Evolutionary conservation across 1,140 invertebrate genomes (phyloP).

Genomic region (Phenacoccus solenopsis): DNA sequence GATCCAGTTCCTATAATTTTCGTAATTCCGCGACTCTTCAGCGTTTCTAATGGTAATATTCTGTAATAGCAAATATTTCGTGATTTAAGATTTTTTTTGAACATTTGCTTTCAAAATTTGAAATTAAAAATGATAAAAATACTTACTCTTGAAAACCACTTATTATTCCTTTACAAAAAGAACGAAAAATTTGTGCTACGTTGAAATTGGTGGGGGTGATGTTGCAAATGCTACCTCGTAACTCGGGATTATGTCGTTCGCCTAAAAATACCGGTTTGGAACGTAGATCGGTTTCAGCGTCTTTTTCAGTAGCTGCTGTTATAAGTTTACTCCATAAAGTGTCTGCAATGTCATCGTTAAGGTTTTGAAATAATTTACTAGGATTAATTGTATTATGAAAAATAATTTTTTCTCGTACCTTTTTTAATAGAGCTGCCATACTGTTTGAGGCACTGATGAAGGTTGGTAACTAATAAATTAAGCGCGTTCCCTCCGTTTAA

Average conservation of each 20-base stretch:
- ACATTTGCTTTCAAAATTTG: too few species aligned
- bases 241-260: slow-evolving; percentile 58
- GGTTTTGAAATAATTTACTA: background rate
- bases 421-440: slow-evolving; percentile 38
- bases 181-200: slow-evolving; percentile 55
- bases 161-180: slow-evolving; percentile 65
- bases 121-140: too few species aligned
- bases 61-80: too few species aligned
- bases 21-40: slow-evolving; percentile 48
- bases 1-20: slow-evolving; percentile 72
- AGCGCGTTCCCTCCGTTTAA: slow-evolving; percentile 80
- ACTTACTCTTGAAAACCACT: slow-evolving; percentile 54
- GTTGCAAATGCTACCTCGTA: slow-evolving; percentile 51
- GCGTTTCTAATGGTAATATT: slow-evolving; percentile 58
- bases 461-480: slow-evolving; percentile 62
- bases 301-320: slow-evolving; percentile 40
- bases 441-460: slow-evolving; percentile 68
- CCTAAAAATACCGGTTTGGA: slow-evolving; percentile 60
- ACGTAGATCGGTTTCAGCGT: slow-evolving; percentile 40
- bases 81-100: too few species aligned
- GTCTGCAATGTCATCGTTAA: background rate
- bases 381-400: background rate
- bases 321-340: slow-evolving; percentile 65
- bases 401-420: slow-evolving; percentile 13
- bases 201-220: slow-evolving; percentile 57